A percentile compares a stretch with the other conserved stretches of the same genome.
Evolutionary conservation across 1,140 invertebrate genomes (phyloP).

Genomic region (Dendrolimus punctatus): DNA sequence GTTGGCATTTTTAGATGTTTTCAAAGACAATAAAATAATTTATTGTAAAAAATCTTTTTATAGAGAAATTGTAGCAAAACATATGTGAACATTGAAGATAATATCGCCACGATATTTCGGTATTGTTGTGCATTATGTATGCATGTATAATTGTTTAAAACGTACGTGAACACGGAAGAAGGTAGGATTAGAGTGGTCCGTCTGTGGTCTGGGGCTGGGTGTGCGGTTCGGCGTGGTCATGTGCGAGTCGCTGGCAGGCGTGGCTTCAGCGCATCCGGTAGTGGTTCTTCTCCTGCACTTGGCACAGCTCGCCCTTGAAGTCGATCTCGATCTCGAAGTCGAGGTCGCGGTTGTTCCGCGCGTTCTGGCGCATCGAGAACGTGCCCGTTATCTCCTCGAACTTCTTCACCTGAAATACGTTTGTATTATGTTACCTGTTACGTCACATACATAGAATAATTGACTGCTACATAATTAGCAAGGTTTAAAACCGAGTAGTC

Average conservation of each 20-base stretch:
- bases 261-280: conserved; percentile 94
- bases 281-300: conserved; percentile 90
- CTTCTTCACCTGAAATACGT: conserved; percentile 79
- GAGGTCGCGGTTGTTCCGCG: conserved; percentile 96
- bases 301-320: conserved; percentile 95
- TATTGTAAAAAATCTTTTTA: no score
- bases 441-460: background rate
- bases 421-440: background rate
- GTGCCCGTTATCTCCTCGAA: conserved; percentile 93
- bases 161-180: no score
- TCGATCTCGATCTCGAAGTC: conserved; percentile 96
- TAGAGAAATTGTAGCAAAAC: no score
- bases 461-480: no score
- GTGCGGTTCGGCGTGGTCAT: background rate
- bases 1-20: no score
- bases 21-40: no score
- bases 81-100: no score
- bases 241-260: background rate
- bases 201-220: conserved; percentile 2
- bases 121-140: no score
- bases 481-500: no score
- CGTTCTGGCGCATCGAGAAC: conserved; percentile 96
- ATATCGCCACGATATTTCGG: no score
- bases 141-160: no score
- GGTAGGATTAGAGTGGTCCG: background rate